Evolutionary conservation across 1,140 invertebrate species (phyloP), one percentile per base, ranked within the genome.

Genomic region (Stratiolaelaps scimitus): DNA sequence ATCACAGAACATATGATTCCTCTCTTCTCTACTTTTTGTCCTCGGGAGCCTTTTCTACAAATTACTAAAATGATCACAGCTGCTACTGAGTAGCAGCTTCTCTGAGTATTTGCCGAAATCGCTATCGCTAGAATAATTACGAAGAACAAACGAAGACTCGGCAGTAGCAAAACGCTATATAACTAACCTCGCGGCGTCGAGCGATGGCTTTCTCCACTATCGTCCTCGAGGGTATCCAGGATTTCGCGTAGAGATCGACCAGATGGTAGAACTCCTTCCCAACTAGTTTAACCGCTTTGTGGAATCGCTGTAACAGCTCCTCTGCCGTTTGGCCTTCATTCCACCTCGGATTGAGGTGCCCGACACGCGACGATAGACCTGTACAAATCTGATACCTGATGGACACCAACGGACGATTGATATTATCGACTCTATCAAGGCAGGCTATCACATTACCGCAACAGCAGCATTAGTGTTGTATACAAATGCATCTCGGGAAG

Each of bases 291-390:
- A 94, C 83, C 0, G 94, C 95, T 75, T 78, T 74, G 34, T 72
- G 56, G 69, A 83, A 82, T 48, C 53, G 70, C 67, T 56, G 34
- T 46, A 69, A 64, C 65, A 19, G 44, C 13, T 15, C 7, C n/a
- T 43, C 45, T 53, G 28, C 68, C 40, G 74, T 75, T 44, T 76
- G 28, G 34, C 69, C 64, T 34, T 82, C 81, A 74, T 94, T 94
- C 93, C 93, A 98, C 29, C 79, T 74, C 17, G 89, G 87, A 78
- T 96, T 97, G 0, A 96, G 77, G 68, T 81, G 76, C 7, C 75
- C 75, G 2, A 98, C 85, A 72, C 92, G 78, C 1, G 80, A 77
- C 74, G 84, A 85, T 4, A 96, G 72, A 75, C 84, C 80, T 0
- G 90, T 92, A 2, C 81, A 79, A 28, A 96, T 87, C 67, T 78